These are phyloP conservation scores for Paracentrotus lividus DNA, from an alignment of 53 echinoderm and acorn worm genomes.

Conservation along the genomic window DNA sequence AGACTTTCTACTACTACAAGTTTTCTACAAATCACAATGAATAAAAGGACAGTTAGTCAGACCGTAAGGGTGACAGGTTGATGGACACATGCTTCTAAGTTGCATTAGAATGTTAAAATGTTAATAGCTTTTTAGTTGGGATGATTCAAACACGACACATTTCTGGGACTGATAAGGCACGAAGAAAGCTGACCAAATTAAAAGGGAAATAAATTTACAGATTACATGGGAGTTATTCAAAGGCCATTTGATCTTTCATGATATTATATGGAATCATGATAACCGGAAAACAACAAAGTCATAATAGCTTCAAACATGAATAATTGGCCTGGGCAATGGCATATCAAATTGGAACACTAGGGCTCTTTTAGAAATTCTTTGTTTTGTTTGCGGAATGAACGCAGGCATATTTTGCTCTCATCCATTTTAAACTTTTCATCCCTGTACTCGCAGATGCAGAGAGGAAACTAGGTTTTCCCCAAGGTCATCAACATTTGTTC, in stretches of 20 bases:
- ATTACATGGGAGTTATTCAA: background rate
- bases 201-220: background rate
- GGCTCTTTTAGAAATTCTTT: background rate
- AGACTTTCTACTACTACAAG: background rate
- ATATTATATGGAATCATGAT: background rate
- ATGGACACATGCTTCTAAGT: constrained; percentile 1
- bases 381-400: background rate
- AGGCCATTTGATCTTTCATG: background rate
- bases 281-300: constrained; percentile 45
- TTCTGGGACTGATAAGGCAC: constrained; percentile 55
- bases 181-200: background rate
- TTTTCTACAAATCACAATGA: background rate
- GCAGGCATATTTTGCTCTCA: background rate
- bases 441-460: constrained; percentile 2
- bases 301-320: background rate
- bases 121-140: background rate
- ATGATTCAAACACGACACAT: constrained; percentile 60
- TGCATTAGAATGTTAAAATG: constrained; percentile 18
- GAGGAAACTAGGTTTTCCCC: background rate
- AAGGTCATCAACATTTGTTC: background rate
- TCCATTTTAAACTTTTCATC: constrained; percentile 3
- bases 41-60: background rate
- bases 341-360: background rate
- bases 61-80: background rate
- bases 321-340: background rate